A percentile compares a stretch with the other conserved stretches of the same genome.
These are phyloP conservation scores for Pocota personata DNA, from an alignment of 2,888 invertebrate genomes.

Conservation along the genomic window DNA sequence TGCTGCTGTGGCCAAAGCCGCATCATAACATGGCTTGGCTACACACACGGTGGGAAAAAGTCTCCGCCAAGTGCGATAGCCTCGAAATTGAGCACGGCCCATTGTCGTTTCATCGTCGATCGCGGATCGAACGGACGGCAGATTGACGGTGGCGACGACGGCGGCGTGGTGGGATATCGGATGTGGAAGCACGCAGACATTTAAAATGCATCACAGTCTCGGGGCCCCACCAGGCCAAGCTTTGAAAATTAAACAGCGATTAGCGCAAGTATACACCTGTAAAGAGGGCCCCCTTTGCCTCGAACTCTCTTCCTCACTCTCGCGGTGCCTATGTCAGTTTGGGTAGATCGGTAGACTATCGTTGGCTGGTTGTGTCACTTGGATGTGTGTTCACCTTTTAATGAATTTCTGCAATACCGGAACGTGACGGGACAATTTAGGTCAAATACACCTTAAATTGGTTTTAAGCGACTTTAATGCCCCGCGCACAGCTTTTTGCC, in stretches of 20 bases:
- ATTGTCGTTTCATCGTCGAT: conserved; percentile 59
- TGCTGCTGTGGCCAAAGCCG: not conserved
- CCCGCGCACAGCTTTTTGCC: conserved; percentile 13
- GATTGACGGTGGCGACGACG: conserved; percentile 10
- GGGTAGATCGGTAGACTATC: conserved; percentile 23
- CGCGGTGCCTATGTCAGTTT: not conserved
- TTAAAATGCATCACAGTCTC: conserved; percentile 58
- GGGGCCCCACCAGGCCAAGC: conserved; percentile 11
- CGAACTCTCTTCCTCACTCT: not conserved
- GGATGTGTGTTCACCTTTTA: conserved; percentile 74
- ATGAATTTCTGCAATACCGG: conserved; percentile 76
- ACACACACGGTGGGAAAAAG: conserved; percentile 61
- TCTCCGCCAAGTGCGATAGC: conserved; percentile 64
- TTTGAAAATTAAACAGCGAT: conserved; percentile 70
- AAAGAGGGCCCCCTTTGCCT: conserved; percentile 28
- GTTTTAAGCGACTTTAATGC: conserved; percentile 68
- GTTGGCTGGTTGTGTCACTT: conserved; percentile 63
- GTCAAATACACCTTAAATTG: conserved; percentile 77
- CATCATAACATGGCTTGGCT: conserved; percentile 45
- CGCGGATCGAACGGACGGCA: conserved; percentile 45
- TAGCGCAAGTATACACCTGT: conserved; percentile 72
- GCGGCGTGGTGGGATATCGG: conserved; percentile 57
- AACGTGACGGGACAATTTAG: conserved; percentile 77
- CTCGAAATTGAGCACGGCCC: conserved; percentile 71
- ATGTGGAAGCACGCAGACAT: conserved; percentile 70